Conservation (phyloP, 2,888 invertebrate genomes). For the Thalpophila matura region DNA sequence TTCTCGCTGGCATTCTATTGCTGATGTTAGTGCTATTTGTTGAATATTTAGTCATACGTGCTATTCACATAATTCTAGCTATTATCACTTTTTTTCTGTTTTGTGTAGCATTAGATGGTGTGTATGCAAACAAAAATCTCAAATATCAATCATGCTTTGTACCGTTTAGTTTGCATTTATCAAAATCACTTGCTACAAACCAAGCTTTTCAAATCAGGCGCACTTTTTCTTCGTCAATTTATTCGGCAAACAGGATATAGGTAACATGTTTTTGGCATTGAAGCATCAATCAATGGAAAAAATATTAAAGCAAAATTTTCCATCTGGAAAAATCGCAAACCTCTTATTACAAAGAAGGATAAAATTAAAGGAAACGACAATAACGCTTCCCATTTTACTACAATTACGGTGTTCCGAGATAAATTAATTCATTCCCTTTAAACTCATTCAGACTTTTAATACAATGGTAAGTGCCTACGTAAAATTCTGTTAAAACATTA, state of each 20-base stretch:
- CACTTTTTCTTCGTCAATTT: neutral
- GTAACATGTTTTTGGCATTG: neutral
- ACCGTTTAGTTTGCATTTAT: too few species aligned
- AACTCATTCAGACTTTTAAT: conserved; percentile 6
- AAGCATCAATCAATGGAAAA: neutral
- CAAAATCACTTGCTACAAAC: too few species aligned
- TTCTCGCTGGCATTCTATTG: neutral
- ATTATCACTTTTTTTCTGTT: neutral
- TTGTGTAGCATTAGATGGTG: neutral
- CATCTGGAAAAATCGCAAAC: neutral
- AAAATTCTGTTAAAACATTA: conserved; percentile 33
- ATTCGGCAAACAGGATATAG: neutral
- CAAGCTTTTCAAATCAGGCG: too few species aligned
- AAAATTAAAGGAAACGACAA: neutral
- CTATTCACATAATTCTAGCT: neutral
- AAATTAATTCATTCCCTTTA: neutral
- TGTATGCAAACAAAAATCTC: too few species aligned
- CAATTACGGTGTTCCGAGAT: conserved; percentile 5
- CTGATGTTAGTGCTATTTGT: too few species aligned
- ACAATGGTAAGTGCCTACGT: neutral
- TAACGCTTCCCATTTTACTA: neutral
- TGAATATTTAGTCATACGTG: neutral
- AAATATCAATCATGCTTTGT: too few species aligned
- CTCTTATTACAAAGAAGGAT: neutral
- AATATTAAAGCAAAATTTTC: too few species aligned